Evolutionary conservation across 2,113 vertebrate genomes (phyloP).

Genomic region (Hydrolagus affinis): DNA sequence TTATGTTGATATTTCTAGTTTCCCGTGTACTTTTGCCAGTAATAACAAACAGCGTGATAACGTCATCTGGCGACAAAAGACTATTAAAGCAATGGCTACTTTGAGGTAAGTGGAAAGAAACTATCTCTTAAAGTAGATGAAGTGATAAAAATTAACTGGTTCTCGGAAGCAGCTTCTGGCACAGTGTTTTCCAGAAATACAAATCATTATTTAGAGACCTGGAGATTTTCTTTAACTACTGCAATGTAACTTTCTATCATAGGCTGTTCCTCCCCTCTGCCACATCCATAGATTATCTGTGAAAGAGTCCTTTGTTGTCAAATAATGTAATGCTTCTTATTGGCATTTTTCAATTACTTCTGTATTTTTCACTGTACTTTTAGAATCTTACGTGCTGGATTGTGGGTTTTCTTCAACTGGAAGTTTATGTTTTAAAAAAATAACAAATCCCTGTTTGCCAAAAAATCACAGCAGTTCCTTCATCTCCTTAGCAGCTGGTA

Average conservation of each 20-base stretch:
- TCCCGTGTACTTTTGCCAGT: background rate
- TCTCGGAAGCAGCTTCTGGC: background rate
- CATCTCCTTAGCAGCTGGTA: background rate
- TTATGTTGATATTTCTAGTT: background rate
- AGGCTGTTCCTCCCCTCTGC: background rate
- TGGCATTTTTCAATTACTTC: background rate
- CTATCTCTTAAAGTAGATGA: too few relatives aligned
- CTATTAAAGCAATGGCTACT: too few relatives aligned
- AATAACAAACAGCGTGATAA: background rate
- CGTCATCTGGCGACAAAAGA: background rate
- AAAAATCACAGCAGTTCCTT: background rate
- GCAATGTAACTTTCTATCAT: background rate
- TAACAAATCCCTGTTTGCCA: background rate
- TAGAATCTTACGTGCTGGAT: background rate
- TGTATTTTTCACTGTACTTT: background rate
- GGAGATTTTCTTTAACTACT: background rate
- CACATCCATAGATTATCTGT: constrained; percentile 3
- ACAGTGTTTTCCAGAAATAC: background rate
- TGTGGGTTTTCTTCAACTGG: too few relatives aligned
- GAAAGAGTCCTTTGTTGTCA: background rate
- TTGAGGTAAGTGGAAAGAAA: background rate
- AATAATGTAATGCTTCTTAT: background rate
- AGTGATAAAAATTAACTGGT: background rate
- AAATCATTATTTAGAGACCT: background rate
- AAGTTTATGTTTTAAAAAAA: background rate